Evolutionary conservation across 1,140 invertebrate species (phyloP).

Genomic region (Melanaphis sacchari): DNA sequence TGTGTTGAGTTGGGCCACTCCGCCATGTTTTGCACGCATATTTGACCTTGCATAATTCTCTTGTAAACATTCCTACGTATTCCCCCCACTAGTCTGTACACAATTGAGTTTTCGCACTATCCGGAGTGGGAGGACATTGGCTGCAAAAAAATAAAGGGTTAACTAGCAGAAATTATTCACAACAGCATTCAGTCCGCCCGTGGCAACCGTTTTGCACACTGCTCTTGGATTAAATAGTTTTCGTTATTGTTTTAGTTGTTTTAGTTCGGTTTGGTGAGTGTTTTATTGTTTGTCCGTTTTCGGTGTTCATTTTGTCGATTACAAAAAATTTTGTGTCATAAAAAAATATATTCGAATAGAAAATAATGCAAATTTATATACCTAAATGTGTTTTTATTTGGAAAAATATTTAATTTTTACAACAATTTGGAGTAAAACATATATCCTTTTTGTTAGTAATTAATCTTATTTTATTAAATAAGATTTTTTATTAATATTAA

Average conservation of each 20-base stretch:
- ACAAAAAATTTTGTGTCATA: background rate
- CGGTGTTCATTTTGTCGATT: background rate
- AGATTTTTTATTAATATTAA: background rate
- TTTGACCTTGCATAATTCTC: slow-evolving; percentile 40
- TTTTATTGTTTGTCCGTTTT: background rate
- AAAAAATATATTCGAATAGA: background rate
- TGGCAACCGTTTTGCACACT: slow-evolving; percentile 52
- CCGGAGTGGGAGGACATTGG: slow-evolving; percentile 26
- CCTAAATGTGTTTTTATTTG: background rate
- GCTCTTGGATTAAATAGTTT: background rate
- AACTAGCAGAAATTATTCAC: slow-evolving; percentile 57
- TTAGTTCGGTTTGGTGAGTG: background rate
- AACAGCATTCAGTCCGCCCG: slow-evolving; percentile 49
- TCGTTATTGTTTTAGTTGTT: background rate
- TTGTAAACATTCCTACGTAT: slow-evolving; percentile 10
- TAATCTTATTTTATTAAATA: background rate
- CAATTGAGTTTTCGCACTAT: slow-evolving; percentile 41
- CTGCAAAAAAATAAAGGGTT: slow-evolving; percentile 55
- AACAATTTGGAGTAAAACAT: background rate
- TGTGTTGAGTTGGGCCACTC: background rate
- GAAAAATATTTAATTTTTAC: background rate
- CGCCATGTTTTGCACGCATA: slow-evolving; percentile 48
- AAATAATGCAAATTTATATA: background rate
- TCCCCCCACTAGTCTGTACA: slow-evolving; percentile 25
- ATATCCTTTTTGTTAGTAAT: background rate